These are phyloP conservation scores for Electrona antarctica DNA, from an alignment of 2,113 vertebrate genomes.

Conservation along the genomic window DNA sequence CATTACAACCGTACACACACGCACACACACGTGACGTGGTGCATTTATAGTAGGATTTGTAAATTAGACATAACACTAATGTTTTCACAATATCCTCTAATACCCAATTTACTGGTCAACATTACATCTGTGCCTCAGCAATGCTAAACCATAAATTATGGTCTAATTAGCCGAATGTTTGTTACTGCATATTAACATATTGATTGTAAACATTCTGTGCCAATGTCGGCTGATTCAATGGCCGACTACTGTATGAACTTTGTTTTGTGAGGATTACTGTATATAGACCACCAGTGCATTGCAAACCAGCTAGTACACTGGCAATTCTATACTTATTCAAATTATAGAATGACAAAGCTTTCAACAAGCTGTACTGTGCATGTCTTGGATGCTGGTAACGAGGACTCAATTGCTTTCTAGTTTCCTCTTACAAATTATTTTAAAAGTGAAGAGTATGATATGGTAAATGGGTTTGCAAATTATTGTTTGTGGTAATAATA, in stretches of 20 bases:
- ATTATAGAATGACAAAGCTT: slow-evolving; percentile 6
- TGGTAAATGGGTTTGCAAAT: not conserved
- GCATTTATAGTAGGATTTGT: too few relatives aligned
- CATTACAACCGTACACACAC: too few relatives aligned
- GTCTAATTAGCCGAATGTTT: slow-evolving; percentile 13
- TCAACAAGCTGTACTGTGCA: not conserved
- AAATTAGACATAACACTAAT: not conserved
- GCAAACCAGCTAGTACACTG: not conserved
- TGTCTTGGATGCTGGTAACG: not conserved
- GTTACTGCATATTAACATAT: slow-evolving; percentile 4
- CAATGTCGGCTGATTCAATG: not conserved
- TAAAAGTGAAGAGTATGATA: not conserved
- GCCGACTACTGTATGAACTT: not conserved
- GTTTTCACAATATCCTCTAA: not conserved
- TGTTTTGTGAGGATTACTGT: not conserved
- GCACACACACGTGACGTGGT: too few relatives aligned
- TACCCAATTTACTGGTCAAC: not conserved
- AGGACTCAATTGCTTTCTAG: not conserved
- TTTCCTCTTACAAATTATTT: not conserved
- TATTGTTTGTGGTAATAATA: not conserved
- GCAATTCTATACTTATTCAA: not conserved
- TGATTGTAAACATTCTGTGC: slow-evolving; percentile 24
- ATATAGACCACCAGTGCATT: not conserved
- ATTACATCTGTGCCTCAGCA: slow-evolving; percentile 54
- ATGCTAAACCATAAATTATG: slow-evolving; percentile 2